Conservation (phyloP, 1,140 invertebrate genomes). For the Listronotus oregonensis region DNA sequence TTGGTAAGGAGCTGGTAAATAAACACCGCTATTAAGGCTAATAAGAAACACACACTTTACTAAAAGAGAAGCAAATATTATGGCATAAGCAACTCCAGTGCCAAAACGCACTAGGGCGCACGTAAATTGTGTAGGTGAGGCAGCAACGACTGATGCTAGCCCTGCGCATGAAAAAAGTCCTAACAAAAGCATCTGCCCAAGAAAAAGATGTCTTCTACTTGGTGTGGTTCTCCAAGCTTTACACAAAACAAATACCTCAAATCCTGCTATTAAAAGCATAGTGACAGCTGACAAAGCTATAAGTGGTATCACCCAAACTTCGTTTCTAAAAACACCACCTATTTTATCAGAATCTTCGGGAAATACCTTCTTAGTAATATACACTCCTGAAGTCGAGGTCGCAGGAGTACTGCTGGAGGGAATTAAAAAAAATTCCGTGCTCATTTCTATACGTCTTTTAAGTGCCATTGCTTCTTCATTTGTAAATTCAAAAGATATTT, state of each 20-base stretch:
- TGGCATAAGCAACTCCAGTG: constrained; percentile 82
- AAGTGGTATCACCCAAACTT: constrained; percentile 86
- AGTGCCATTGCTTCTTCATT: constrained; percentile 37
- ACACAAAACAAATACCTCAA: constrained; percentile 89
- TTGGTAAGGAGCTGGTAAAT: constrained; percentile 91
- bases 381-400: constrained; percentile 44
- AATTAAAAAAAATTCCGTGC: constrained; percentile 77
- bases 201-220: constrained; percentile 83
- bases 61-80: constrained; percentile 89
- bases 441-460: constrained; percentile 68
- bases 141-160: constrained; percentile 77
- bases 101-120: constrained; percentile 85
- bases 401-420: constrained; percentile 57
- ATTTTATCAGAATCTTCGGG: constrained; percentile 41
- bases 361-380: constrained; percentile 43
- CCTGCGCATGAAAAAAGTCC: constrained; percentile 84
- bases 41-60: constrained; percentile 94
- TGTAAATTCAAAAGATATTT: constrained; percentile 13
- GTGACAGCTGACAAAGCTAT: constrained; percentile 77
- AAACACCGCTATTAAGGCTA: constrained; percentile 88
- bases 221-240: constrained; percentile 83
- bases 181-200: constrained; percentile 88
- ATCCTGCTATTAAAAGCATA: constrained; percentile 79
- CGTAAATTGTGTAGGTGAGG: constrained; percentile 77
- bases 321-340: constrained; percentile 64